Base-by-base conservation (phyloP, 2,113 vertebrate species). In the Dendrocopos noguchii region DNA sequence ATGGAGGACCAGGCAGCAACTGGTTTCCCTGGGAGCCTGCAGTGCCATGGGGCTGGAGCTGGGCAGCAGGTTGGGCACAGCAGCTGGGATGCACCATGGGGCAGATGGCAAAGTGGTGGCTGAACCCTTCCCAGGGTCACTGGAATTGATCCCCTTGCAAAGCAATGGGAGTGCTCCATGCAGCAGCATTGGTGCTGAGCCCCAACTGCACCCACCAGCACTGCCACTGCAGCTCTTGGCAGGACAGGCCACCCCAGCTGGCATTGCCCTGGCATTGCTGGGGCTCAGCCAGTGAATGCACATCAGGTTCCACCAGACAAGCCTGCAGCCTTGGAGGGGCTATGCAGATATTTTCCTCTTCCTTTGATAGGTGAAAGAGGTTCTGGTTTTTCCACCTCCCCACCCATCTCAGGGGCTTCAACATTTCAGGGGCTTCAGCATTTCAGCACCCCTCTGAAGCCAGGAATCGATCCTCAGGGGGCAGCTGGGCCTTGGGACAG, bases 401-500 rank as follows among this genome's bases (percentile, higher is more conserved):
- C 3, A 15, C 19, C 36, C 1, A 0, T 60, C 39, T 66, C 9
- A 25, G 52, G 13, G 39, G 17, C 39, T 65, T 59, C 44, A n/a
- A 65, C 12, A 42, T 42, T 10, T 42, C 13, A 42, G 39, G 39
- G 13, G 39, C 42, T 44, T 44, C 42, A 44, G 42, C 42, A 19
- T 63, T 75, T 33, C 75, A 59, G 44, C 44, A 57, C 5, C 60
- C 50, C 6, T 29, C 46, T n/a, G 70, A 87, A 89, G 70, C 15
- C 65, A 80, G 65, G 65, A 21, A 6, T 33, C 9, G 33, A 46
- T 50, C 61, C 60, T 24, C 28, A 39, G 46, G 39, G 39, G 33
- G 16, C 52, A 70, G 21, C 25, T 15, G 42, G n/a, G 47, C 47
- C 59, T 55, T 0, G 0, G 75, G n/a, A 33, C 1, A 12, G 42